Conservation (phyloP, 2,113 vertebrate genomes). For the Hydrolagus affinis region DNA sequence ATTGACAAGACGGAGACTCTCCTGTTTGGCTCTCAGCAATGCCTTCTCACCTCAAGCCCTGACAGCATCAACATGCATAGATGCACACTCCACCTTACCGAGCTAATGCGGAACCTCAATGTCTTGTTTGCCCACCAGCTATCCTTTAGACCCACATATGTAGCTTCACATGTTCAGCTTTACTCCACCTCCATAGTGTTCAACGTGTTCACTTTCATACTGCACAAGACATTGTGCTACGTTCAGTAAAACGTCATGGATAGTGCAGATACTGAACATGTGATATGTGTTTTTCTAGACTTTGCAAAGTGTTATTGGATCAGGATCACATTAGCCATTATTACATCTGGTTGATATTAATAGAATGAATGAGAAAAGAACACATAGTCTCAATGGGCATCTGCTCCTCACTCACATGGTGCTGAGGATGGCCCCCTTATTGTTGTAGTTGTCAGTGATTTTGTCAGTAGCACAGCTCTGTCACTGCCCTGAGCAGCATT, state of each 20-base stretch:
- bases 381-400: neutral
- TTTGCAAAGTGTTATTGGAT: neutral
- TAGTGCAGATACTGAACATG: neutral
- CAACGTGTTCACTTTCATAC: too few species aligned
- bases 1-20: too few species aligned
- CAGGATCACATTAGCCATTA: neutral
- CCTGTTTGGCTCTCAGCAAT: too few species aligned
- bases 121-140: too few species aligned
- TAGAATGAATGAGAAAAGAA: neutral
- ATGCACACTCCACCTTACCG: too few species aligned
- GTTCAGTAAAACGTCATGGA: neutral
- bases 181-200: too few species aligned
- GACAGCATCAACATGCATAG: too few species aligned
- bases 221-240: neutral
- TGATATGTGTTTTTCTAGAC: neutral
- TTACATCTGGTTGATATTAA: constrained; percentile 11
- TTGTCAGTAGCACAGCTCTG: neutral
- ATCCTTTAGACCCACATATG: too few species aligned
- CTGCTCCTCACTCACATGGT: neutral
- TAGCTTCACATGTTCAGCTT: too few species aligned
- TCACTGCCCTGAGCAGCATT: neutral
- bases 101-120: too few species aligned
- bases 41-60: too few species aligned
- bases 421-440: too few species aligned
- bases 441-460: neutral